Base-by-base conservation (phyloP, 2,888 invertebrate species). In the Eristalis tenax region DNA sequence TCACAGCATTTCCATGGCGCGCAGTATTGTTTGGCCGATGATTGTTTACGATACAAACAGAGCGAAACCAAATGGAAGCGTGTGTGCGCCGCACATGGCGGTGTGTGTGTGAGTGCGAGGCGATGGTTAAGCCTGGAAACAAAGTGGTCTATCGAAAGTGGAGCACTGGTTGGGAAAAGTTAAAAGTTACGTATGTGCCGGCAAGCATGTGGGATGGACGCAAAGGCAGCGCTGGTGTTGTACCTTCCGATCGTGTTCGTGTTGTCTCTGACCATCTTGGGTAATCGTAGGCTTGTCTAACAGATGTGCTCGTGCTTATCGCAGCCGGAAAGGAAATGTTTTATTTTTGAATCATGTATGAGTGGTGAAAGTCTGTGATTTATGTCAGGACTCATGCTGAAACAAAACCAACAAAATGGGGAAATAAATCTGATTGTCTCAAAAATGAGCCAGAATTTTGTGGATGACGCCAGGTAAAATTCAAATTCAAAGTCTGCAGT, bases 41-140 rank as follows among this genome's bases (percentile, higher is more conserved):
- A 71, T 87, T 78, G 83, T 87, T 80, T 83, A 73, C 73, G 73
- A 80, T 61, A 80, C 66, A 80, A 87, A 83, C 87, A 87, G 87
- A 87, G 83, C 87, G 87, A 79, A 83, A 83, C 79, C 73, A 71
- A 87, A 63, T 79, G 70, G 66, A 35, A 32, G 50, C 57, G 73
- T 50, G 50, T 50, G 50, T 18, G 50, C 2, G 43, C 50, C 8
- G 26, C 26, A 2, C 3, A 26, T 26, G 26, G 26, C 32, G 8
- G 32, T 1, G 32, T 32, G 50, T 59, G 73, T 22, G 50, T 50
- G 50, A 8, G 50, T 50, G 50, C 4, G 43, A 4, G 40, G 40
- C 50, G 50, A 50, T 50, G 50, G 18, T 6, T 18, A 50, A 50
- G 50, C 50, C 50, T 50, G 50, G 50, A 50, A 50, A 50, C 50